Evolutionary conservation across 2,113 vertebrate genomes (phyloP), one percentile per base, ranked within the genome.

Genomic region (Abramis brama): DNA sequence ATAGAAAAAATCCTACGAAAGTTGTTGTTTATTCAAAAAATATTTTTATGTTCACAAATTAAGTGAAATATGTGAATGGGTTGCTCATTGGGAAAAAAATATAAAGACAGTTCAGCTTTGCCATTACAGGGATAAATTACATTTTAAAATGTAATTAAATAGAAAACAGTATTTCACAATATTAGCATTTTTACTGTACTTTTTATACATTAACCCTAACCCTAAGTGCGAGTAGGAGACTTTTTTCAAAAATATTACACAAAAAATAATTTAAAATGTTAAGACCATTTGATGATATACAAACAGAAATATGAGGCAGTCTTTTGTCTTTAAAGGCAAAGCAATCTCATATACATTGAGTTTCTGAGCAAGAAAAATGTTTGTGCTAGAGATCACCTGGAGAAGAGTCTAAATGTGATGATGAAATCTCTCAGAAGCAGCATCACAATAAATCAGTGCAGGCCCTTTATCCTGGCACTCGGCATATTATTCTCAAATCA

Each of bases 401-500:
- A 88, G 64, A 79, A 88, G 64, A 79, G 77, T 60, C 33, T 60
- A 43, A 60, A 43, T 64, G 23, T 13, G 64, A 81, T 87, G 84
- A 83, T 76, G 43, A 75, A 88, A 86, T 86, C 76, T 86, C 47
- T 33, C 39, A 74, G 71, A 74, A 74, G 71, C 71, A 74, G 33
- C 83, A 75, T 62, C 74, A 89, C 86, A 79, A 79, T 90, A 85
- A 90, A 91, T 90, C 90, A 88, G 76, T 5, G 43, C 43, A 75
- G 23, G 43, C 43, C 13, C 43, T 60, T 23, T 23, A 79, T 90
- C 75, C 52, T 87, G 55, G 52, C 84, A 91, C 79, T 81, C 86
- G 79, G 86, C 75, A 15, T 36, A 87, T 90, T 91, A 89, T 91
- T 85, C 79, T 88, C 45, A 89, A 89, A 92, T 62, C 86, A 83